These are phyloP conservation scores for Aphidoletes aphidimyza DNA, from an alignment of 2,888 invertebrate genomes.

Conservation along the genomic window DNA sequence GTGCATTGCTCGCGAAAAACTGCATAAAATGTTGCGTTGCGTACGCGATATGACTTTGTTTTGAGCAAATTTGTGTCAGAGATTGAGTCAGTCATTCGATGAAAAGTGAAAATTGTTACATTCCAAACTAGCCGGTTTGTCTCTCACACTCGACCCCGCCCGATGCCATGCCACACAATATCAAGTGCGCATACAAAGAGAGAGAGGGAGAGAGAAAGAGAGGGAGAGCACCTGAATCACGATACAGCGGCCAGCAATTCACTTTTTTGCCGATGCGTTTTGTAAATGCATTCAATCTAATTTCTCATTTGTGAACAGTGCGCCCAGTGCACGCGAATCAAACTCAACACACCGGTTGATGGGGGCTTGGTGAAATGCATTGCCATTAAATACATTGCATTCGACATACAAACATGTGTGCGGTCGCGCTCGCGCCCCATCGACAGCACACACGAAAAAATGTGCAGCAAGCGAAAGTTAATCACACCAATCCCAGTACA, in stretches of 20 bases:
- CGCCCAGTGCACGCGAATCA: background rate
- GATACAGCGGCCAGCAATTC: background rate
- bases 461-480: constrained; percentile 5
- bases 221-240: background rate
- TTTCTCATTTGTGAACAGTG: background rate
- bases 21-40: background rate
- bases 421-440: background rate
- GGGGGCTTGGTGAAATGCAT: too few species aligned
- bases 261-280: background rate
- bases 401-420: too few species aligned
- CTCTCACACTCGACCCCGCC: too few species aligned
- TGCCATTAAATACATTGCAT: too few species aligned
- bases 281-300: constrained; percentile 31
- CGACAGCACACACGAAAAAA: background rate
- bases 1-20: background rate
- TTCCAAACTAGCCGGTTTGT: background rate
- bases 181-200: background rate
- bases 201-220: background rate
- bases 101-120: constrained; percentile 45
- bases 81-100: background rate
- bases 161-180: too few species aligned
- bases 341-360: too few species aligned
- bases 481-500: constrained; percentile 37
- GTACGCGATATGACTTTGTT: background rate
- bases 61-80: background rate